A percentile compares a stretch with the other conserved stretches of the same genome.
These are phyloP conservation scores for Nesoenas mayeri DNA, from an alignment of 2,113 vertebrate genomes.

Conservation along the genomic window DNA sequence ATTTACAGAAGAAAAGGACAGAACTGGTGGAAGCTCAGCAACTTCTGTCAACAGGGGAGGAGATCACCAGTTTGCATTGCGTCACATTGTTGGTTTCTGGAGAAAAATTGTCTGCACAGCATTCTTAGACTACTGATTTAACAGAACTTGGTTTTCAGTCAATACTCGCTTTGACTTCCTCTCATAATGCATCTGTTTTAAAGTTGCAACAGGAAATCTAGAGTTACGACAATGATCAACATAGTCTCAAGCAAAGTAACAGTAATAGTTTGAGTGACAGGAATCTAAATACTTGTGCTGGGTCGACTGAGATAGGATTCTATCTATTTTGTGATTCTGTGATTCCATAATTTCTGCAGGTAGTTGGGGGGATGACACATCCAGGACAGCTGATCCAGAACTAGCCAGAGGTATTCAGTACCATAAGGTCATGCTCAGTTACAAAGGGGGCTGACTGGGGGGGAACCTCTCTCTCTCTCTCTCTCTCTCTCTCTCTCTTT, in stretches of 20 bases:
- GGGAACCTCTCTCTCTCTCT: too few relatives aligned
- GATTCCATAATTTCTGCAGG: too few relatives aligned
- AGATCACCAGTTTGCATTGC: neutral
- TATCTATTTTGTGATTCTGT: too few relatives aligned
- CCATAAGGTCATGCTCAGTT: too few relatives aligned
- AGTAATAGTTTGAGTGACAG: neutral
- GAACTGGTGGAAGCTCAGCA: neutral
- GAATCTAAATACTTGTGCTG: neutral
- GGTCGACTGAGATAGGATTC: too few relatives aligned
- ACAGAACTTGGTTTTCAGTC: neutral
- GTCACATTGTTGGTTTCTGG: neutral
- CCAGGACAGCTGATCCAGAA: too few relatives aligned
- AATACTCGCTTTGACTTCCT: neutral
- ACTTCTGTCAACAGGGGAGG: neutral
- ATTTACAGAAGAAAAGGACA: neutral
- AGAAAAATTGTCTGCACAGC: neutral
- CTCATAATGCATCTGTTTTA: neutral
- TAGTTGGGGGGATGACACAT: too few relatives aligned
- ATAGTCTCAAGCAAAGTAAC: neutral
- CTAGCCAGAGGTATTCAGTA: too few relatives aligned
- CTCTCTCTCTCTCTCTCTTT: too few relatives aligned
- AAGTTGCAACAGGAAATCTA: neutral
- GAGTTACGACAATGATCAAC: neutral
- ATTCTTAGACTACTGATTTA: neutral
- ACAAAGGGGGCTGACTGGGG: too few relatives aligned